phyloP scores from a whole-genome alignment of 2,113 vertebrate genomes.

The Oxyura jamaicensis region DNA sequence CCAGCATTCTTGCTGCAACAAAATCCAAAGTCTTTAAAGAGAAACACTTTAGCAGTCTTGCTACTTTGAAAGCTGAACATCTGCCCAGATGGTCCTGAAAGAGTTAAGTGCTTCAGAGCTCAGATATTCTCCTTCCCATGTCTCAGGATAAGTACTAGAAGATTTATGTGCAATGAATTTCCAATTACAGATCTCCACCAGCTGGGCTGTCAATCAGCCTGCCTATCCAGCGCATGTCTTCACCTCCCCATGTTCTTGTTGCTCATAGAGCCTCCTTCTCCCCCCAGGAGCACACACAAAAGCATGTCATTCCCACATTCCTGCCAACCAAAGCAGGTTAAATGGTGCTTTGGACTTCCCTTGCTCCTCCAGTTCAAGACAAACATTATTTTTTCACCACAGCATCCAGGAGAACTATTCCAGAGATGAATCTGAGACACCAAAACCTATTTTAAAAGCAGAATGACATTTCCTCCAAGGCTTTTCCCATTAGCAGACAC shows the following conservation, averaged over 20 bases:
- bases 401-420: slow-evolving; percentile 40
- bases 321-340: slow-evolving; percentile 20
- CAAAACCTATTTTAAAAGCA: slow-evolving; percentile 40
- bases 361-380: not conserved
- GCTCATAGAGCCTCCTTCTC: slow-evolving; percentile 20
- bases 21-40: slow-evolving; percentile 59
- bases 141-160: slow-evolving; percentile 77
- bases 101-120: slow-evolving; percentile 73
- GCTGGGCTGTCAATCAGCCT: slow-evolving; percentile 81
- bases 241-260: slow-evolving; percentile 58
- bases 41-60: not conserved
- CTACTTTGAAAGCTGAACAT: slow-evolving; percentile 5
- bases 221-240: slow-evolving; percentile 57
- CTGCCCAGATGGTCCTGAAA: slow-evolving; percentile 56
- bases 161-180: slow-evolving; percentile 84
- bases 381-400: slow-evolving; percentile 8
- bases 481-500: not conserved
- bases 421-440: slow-evolving; percentile 36
- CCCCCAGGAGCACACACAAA: not conserved
- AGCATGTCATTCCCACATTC: slow-evolving; percentile 56
- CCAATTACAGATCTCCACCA: slow-evolving; percentile 80
- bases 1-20: not conserved
- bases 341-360: not conserved
- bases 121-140: slow-evolving; percentile 66
- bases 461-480: slow-evolving; percentile 20